Percentiles rank a stretch among this genome's conserved stretches.
phyloP scores from a whole-genome alignment of 2,888 invertebrate species.

The Tillus elongatus region DNA sequence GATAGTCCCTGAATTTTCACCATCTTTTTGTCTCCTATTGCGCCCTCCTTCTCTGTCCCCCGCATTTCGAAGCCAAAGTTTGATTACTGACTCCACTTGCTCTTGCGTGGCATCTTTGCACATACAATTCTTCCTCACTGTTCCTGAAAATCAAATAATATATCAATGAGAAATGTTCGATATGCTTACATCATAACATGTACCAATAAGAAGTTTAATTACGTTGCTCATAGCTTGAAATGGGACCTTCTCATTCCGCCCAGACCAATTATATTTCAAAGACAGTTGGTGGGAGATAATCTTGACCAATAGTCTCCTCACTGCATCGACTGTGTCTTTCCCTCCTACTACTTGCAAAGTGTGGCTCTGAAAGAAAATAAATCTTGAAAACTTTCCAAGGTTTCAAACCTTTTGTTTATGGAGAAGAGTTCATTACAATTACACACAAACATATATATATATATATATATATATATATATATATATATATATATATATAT shows the following conservation, averaged over 20 bases:
- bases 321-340: background rate
- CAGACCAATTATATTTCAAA: constrained; percentile 6
- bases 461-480: too few species aligned
- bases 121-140: constrained; percentile 3
- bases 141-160: too few species aligned
- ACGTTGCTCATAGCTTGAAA: too few species aligned
- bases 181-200: too few species aligned
- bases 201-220: too few species aligned
- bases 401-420: too few species aligned
- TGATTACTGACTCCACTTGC: background rate
- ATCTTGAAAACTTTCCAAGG: too few species aligned
- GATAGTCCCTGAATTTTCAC: too few species aligned
- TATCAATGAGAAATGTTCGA: too few species aligned
- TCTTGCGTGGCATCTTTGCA: background rate
- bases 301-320: background rate
- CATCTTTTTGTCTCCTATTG: background rate
- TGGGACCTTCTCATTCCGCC: background rate
- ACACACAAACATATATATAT: too few species aligned
- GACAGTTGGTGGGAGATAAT: background rate
- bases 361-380: constrained; percentile 1
- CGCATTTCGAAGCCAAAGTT: constrained; percentile 5
- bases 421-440: too few species aligned
- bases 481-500: too few species aligned
- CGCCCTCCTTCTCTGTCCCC: constrained; percentile 5
- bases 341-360: constrained; percentile 3